Conservation (phyloP, 2,888 invertebrate genomes). For the Platycnemis pennipes region DNA sequence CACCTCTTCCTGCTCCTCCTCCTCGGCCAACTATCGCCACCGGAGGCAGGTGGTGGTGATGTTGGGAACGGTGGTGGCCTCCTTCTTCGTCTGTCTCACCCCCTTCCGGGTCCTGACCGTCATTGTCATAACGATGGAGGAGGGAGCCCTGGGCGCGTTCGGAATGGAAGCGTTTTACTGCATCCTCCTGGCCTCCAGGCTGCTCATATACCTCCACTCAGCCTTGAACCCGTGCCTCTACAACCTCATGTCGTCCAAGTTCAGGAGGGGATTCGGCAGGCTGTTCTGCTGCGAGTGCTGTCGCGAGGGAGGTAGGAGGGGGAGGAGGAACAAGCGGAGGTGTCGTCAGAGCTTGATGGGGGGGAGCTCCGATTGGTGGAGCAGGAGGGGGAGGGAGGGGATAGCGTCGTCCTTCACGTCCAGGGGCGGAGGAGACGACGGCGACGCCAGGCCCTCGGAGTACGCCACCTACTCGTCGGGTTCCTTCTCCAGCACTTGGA, state of each 20-base stretch:
- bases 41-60: constrained; percentile 92
- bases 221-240: constrained; percentile 96
- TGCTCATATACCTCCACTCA: constrained; percentile 94
- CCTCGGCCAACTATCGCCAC: constrained; percentile 82
- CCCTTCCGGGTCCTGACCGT: constrained; percentile 92
- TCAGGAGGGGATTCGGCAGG: constrained; percentile 89
- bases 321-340: constrained; percentile 49
- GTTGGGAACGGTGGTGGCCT: constrained; percentile 92
- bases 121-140: constrained; percentile 90
- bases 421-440: constrained; percentile 36
- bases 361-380: constrained; percentile 33
- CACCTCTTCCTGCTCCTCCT: not conserved
- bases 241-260: constrained; percentile 95
- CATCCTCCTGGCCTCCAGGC: constrained; percentile 90
- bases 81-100: constrained; percentile 93
- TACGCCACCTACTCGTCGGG: constrained; percentile 57
- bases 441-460: constrained; percentile 39
- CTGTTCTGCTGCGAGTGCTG: constrained; percentile 79
- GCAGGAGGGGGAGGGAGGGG: constrained; percentile 30
- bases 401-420: not conserved
- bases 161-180: constrained; percentile 91
- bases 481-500: constrained; percentile 56
- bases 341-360: not conserved
- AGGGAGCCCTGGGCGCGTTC: constrained; percentile 85
- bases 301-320: constrained; percentile 7